These are phyloP conservation scores for human DNA, from an alignment of 2,113 vertebrate species.

Conservation along the genomic window DNA sequence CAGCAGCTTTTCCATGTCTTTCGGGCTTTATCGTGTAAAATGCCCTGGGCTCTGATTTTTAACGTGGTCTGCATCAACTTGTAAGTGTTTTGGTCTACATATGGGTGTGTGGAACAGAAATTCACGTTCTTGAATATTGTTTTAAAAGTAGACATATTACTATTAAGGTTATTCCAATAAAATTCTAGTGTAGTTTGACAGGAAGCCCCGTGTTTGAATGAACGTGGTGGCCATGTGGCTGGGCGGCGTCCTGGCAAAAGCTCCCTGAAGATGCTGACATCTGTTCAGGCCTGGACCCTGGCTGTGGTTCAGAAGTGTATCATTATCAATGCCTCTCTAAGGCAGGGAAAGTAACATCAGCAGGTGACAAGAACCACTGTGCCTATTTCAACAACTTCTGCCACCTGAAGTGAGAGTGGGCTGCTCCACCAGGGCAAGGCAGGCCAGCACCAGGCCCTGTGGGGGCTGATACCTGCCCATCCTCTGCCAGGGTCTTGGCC, in stretches of 20 bases:
- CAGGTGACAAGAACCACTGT: not conserved
- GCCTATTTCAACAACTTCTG: not conserved
- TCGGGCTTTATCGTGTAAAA: not conserved
- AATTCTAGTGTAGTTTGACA: not conserved
- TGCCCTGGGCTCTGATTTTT: not conserved
- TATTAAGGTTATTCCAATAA: not conserved
- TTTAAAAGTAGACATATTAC: not conserved
- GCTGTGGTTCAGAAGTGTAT: not conserved
- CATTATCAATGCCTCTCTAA: not conserved
- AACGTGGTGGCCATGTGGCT: not conserved
- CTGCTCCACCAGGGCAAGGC: too few species aligned
- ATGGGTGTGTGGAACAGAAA: not conserved
- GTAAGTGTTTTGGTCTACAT: not conserved
- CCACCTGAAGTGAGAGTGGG: not conserved
- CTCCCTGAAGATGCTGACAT: not conserved
- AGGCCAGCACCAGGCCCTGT: not conserved
- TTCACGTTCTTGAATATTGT: not conserved
- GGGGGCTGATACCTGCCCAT: too few species aligned
- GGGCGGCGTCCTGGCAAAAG: not conserved
- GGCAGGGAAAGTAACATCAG: not conserved
- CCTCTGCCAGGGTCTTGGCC: not conserved
- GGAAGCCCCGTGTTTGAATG: not conserved
- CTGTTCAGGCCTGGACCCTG: accelerated
- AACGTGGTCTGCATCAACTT: not conserved
- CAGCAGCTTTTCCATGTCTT: not conserved